Percentiles rank a stretch among this genome's conserved stretches.
These are phyloP conservation scores for Parnassius apollo DNA, from an alignment of 2,888 invertebrate genomes.

Conservation along the genomic window DNA sequence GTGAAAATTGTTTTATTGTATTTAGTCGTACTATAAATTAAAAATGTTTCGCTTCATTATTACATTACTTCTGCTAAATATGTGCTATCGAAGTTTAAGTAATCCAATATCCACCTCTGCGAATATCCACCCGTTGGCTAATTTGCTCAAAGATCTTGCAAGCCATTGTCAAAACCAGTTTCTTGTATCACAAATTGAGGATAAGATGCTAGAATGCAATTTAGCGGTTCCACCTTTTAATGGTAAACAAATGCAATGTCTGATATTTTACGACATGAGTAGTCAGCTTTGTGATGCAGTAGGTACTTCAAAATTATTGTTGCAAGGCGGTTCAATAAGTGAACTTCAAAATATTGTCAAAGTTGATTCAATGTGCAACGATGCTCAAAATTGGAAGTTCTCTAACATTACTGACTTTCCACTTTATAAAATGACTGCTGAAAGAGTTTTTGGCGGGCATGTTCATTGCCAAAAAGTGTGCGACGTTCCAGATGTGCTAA, in stretches of 20 bases:
- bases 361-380: constrained; percentile 49
- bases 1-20: constrained; percentile 13
- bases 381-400: constrained; percentile 54
- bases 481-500: constrained; percentile 42
- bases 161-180: constrained; percentile 52
- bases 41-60: constrained; percentile 56
- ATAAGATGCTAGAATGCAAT: constrained; percentile 48
- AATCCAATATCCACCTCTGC: constrained; percentile 41
- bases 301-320: constrained; percentile 37
- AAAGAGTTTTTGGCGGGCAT: constrained; percentile 42
- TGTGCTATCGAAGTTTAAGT: constrained; percentile 54
- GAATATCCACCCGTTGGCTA: constrained; percentile 28
- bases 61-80: constrained; percentile 52
- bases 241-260: constrained; percentile 53
- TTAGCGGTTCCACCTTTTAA: constrained; percentile 40
- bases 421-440: constrained; percentile 42
- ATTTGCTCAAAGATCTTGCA: constrained; percentile 42
- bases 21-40: background rate
- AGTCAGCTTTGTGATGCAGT: constrained; percentile 54
- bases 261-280: constrained; percentile 68
- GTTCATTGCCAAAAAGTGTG: constrained; percentile 56
- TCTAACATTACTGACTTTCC: constrained; percentile 41
- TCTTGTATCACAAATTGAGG: constrained; percentile 47
- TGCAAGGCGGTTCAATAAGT: constrained; percentile 42
- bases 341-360: constrained; percentile 44